These are phyloP conservation scores for Polypterus senegalus DNA, from an alignment of 2,113 vertebrate genomes.

Conservation along the genomic window DNA sequence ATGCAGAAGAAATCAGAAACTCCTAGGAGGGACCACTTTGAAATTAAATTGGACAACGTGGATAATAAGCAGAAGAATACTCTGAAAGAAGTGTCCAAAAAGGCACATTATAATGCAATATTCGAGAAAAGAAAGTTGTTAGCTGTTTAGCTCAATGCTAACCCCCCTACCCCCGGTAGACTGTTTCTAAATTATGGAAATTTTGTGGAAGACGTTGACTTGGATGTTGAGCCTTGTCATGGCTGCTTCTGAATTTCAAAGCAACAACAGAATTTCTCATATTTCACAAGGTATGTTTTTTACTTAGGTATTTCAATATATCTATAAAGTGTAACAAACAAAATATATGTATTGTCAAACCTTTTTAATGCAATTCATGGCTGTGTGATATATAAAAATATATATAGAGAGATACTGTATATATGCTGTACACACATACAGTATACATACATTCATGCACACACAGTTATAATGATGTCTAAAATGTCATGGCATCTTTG, in stretches of 20 bases:
- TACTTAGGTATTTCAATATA: not conserved
- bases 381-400: too few species aligned
- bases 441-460: too few species aligned
- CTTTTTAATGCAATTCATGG: too few species aligned
- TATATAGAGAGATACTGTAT: too few species aligned
- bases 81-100: constrained; percentile 26
- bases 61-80: constrained; percentile 26
- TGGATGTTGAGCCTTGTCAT: constrained; percentile 93
- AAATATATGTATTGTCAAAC: too few species aligned
- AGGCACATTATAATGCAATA: constrained; percentile 62
- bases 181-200: constrained; percentile 91
- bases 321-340: too few species aligned
- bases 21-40: constrained; percentile 47
- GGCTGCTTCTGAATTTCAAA: constrained; percentile 82
- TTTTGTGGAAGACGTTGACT: constrained; percentile 95
- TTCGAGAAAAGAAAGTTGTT: constrained; percentile 55
- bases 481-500: too few species aligned
- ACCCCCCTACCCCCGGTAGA: constrained; percentile 55
- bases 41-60: constrained; percentile 41
- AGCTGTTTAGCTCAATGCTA: constrained; percentile 65
- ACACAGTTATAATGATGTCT: too few species aligned
- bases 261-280: constrained; percentile 71
- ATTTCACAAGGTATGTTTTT: constrained; percentile 84
- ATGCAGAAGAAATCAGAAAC: constrained; percentile 46
- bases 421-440: too few species aligned